Conservation (phyloP, 2,888 invertebrate species). For the Agrotis segetum region DNA sequence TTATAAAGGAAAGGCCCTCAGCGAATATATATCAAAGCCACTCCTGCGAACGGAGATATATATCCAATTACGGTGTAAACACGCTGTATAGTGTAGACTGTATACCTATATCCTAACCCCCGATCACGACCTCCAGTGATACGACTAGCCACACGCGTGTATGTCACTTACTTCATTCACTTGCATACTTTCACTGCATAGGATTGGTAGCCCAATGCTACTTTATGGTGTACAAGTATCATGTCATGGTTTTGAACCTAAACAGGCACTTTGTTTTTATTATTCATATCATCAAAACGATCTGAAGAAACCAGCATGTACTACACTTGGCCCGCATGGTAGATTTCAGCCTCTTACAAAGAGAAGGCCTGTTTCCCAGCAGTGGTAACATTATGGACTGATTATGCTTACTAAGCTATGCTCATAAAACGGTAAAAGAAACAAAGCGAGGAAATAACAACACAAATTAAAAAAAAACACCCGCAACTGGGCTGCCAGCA, state of each 20-base stretch:
- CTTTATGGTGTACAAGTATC: too few relatives aligned
- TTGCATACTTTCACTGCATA: too few relatives aligned
- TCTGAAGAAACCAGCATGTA: neutral
- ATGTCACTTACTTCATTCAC: too few relatives aligned
- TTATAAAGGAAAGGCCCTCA: slow-evolving; percentile 56
- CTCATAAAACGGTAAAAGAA: too few relatives aligned
- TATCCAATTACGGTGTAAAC: slow-evolving; percentile 45
- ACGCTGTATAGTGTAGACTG: slow-evolving; percentile 8
- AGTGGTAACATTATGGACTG: neutral
- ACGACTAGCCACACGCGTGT: neutral
- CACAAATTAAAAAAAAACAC: too few relatives aligned
- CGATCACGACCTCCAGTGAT: neutral
- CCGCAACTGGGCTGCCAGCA: too few relatives aligned
- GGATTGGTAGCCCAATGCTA: too few relatives aligned
- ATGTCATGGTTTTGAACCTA: too few relatives aligned
- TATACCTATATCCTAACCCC: slow-evolving; percentile 14
- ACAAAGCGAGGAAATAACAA: too few relatives aligned
- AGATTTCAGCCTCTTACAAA: neutral
- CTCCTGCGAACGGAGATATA: slow-evolving; percentile 50
- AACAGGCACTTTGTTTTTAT: too few relatives aligned
- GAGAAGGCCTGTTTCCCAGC: neutral
- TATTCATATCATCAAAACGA: neutral
- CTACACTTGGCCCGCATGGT: neutral
- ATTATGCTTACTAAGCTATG: neutral
- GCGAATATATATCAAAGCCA: slow-evolving; percentile 38